phyloP scores from a whole-genome alignment of 2,888 invertebrate species.

The Microctonus aethiopoides region DNA sequence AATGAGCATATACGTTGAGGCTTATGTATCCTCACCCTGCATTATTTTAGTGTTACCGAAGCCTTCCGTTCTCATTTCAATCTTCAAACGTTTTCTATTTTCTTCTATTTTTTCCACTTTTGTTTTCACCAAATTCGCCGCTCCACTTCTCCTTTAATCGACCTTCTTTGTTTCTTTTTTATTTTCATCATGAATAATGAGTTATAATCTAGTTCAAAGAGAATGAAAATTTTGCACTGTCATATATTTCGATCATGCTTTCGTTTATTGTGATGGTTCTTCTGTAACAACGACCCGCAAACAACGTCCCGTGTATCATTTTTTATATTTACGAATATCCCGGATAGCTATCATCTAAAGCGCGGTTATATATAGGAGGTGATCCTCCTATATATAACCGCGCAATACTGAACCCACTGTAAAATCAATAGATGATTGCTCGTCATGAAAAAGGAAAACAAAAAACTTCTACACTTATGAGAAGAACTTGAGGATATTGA shows the following conservation, averaged over 20 bases:
- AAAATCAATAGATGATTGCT: not conserved
- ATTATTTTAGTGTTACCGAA: not conserved
- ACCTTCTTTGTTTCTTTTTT: too few species aligned
- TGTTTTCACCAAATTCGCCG: not conserved
- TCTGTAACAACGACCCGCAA: not conserved
- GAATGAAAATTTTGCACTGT: not conserved
- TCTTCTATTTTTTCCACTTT: not conserved
- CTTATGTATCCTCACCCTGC: not conserved
- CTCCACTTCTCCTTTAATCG: not conserved
- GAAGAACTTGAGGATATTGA: too few species aligned
- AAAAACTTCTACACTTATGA: too few species aligned
- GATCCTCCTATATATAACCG: too few species aligned
- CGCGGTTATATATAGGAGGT: too few species aligned
- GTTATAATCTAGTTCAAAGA: not conserved
- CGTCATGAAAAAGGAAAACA: too few species aligned
- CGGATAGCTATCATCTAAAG: not conserved
- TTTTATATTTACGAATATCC: not conserved
- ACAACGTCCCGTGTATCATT: not conserved
- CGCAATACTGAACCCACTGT: not conserved
- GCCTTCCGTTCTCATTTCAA: not conserved
- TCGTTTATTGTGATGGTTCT: not conserved
- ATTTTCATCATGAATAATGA: not conserved
- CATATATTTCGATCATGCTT: not conserved
- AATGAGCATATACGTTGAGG: constrained; percentile 5
- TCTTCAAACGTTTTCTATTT: not conserved